Percentiles rank a stretch among this genome's conserved stretches.
phyloP scores from a whole-genome alignment of 2,797 vertebrate genomes.

The Peromyscus attwateri region DNA sequence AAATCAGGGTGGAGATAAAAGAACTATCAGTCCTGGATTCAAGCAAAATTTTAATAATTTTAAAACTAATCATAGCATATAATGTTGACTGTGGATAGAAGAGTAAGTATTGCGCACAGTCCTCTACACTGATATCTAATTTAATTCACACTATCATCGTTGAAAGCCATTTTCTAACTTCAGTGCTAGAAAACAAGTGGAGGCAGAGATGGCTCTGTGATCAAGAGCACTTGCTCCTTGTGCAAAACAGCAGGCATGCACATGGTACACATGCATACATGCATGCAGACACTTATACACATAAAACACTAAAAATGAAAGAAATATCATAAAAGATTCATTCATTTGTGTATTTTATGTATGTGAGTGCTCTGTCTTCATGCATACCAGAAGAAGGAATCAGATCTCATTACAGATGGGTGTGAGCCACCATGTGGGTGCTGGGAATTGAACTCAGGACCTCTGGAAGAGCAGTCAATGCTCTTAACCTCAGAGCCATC shows the following conservation, averaged over 20 bases:
- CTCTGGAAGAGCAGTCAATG: not conserved
- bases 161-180: not conserved
- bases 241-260: not conserved
- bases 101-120: not conserved
- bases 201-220: not conserved
- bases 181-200: not conserved
- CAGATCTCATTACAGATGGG: not conserved
- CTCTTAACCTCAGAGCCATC: not conserved
- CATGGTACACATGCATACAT: not conserved
- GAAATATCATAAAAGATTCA: not conserved
- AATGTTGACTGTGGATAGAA: not conserved
- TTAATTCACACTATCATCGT: slow-evolving; percentile 5
- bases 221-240: not conserved
- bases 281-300: not conserved
- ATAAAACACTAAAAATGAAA: not conserved
- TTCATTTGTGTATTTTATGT: not conserved
- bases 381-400: not conserved
- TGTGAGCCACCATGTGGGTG: not conserved
- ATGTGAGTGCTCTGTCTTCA: not conserved
- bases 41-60: not conserved
- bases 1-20: not conserved
- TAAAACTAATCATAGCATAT: not conserved
- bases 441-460: not conserved
- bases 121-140: not conserved
- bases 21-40: not conserved